Evolutionary conservation across 2,113 vertebrate species (phyloP).

Genomic region (Cyanistes caeruleus): DNA sequence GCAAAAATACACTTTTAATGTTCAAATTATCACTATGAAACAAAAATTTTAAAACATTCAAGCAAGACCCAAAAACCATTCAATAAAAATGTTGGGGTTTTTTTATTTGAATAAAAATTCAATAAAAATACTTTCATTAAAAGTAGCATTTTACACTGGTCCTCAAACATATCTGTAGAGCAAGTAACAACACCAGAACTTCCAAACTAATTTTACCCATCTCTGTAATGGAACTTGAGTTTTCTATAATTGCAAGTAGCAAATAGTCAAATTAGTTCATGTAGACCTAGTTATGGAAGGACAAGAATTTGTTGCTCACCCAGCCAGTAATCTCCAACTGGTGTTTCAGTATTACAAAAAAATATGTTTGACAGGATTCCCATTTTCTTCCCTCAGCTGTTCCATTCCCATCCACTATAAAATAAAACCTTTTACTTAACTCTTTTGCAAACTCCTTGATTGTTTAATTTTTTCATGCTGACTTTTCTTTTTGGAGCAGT

Average conservation of each 20-base stretch:
- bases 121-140: too few relatives aligned
- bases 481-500: neutral
- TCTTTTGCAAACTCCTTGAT: neutral
- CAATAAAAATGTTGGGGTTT: too few relatives aligned
- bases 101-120: too few relatives aligned
- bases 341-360: fast-evolving
- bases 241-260: neutral
- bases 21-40: neutral
- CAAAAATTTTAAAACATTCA: neutral
- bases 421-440: neutral
- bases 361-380: neutral
- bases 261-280: neutral
- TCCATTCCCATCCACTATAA: neutral
- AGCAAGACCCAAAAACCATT: neutral
- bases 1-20: neutral
- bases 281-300: neutral
- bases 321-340: neutral
- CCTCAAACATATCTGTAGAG: neutral
- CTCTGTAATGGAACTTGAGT: neutral
- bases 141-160: neutral
- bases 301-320: neutral
- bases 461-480: neutral
- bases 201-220: neutral
- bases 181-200: neutral
- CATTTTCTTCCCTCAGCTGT: neutral